Conservation (phyloP, 2,888 invertebrate genomes). For the Hypercompe scribonia region DNA sequence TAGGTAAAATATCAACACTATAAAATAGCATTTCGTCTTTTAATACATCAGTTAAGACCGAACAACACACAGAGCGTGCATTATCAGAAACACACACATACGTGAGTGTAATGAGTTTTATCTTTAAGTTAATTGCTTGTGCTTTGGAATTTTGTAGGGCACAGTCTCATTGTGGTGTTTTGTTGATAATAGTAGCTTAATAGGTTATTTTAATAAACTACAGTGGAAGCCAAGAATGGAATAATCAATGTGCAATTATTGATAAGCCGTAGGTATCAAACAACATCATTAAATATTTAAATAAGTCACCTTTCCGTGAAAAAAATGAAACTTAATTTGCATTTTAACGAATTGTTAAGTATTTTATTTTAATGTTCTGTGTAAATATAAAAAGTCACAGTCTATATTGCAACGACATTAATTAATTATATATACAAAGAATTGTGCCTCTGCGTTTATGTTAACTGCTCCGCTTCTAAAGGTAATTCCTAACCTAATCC, state of each 20-base stretch:
- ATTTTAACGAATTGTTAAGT: too few relatives aligned
- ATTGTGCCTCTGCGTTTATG: neutral
- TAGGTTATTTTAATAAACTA: neutral
- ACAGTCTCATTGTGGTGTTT: neutral
- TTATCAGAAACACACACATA: neutral
- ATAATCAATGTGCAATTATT: neutral
- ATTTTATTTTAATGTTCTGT: too few relatives aligned
- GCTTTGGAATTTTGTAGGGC: neutral
- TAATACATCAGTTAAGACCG: neutral
- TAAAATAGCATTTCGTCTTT: neutral
- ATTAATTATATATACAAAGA: neutral
- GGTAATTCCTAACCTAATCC: too few relatives aligned
- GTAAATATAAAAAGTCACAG: too few relatives aligned
- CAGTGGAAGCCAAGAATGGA: neutral
- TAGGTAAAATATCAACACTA: neutral
- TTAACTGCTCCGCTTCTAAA: too few relatives aligned
- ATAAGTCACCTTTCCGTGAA: neutral
- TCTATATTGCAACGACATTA: too few relatives aligned
- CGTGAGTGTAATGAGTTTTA: slow-evolving; percentile 12
- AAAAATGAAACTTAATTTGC: too few relatives aligned
- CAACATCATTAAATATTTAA: neutral
- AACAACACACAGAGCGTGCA: neutral
- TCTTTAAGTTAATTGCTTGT: slow-evolving; percentile 12
- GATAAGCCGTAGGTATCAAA: neutral
- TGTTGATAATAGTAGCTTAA: neutral